phyloP scores from a whole-genome alignment of 1,140 invertebrate species.

The Hylyphantes graminicola region DNA sequence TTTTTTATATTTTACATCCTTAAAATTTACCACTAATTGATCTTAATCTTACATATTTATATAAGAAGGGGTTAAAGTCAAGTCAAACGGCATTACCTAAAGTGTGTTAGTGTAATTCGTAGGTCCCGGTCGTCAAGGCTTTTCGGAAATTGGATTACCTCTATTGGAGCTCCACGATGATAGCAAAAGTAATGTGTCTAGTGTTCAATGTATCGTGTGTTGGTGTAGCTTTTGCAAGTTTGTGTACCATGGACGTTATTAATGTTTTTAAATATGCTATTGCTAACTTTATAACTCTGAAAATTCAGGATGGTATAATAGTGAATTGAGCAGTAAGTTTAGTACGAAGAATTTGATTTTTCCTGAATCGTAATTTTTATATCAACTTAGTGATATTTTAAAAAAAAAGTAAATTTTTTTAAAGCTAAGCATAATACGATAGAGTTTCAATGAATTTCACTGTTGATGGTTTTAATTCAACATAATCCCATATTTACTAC shows the following conservation, averaged over 20 bases:
- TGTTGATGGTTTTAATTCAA: too few species aligned
- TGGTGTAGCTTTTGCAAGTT: background rate
- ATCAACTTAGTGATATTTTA: too few species aligned
- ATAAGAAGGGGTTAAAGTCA: background rate
- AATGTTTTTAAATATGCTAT: background rate
- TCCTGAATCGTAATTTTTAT: too few species aligned
- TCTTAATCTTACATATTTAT: constrained; percentile 26
- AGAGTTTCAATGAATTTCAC: too few species aligned
- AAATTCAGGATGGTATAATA: background rate
- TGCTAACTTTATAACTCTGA: constrained; percentile 1
- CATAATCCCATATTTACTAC: too few species aligned
- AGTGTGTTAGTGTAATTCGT: background rate
- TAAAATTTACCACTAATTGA: constrained; percentile 10
- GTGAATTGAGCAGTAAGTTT: background rate
- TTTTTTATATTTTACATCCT: too few species aligned
- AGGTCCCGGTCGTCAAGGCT: background rate
- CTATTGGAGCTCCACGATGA: background rate
- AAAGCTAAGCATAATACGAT: too few species aligned
- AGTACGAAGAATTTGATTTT: too few species aligned
- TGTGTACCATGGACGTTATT: background rate
- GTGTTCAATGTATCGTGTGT: constrained; percentile 8
- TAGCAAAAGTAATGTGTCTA: constrained; percentile 33
- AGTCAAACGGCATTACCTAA: background rate
- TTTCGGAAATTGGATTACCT: constrained; percentile 20
- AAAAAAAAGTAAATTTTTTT: too few species aligned